phyloP scores from a whole-genome alignment of 2,797 vertebrate genomes.

The Xiphophorus birchmanni region DNA sequence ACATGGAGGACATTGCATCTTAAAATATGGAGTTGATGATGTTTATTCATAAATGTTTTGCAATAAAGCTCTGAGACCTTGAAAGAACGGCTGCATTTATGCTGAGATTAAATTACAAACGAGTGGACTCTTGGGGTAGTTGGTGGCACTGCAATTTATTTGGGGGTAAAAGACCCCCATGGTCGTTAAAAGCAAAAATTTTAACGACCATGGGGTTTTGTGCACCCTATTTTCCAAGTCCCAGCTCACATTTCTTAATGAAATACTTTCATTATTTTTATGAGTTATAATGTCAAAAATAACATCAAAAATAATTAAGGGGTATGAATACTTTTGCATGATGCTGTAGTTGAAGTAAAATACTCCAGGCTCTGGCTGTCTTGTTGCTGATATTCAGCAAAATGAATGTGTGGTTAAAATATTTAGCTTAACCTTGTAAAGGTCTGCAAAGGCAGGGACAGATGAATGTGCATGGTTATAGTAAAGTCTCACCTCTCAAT shows the following conservation, averaged over 20 bases:
- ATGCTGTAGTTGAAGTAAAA: background rate
- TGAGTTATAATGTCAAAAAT: background rate
- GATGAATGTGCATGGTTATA: background rate
- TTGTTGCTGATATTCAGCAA: background rate
- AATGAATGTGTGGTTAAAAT: background rate
- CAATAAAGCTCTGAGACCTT: background rate
- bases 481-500: slow-evolving; percentile 68
- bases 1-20: background rate
- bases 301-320: background rate
- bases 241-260: too few species aligned
- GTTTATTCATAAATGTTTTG: background rate
- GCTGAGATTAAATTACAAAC: background rate
- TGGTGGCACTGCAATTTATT: background rate
- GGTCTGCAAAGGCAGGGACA: background rate
- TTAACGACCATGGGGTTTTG: too few species aligned
- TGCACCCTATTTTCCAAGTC: too few species aligned
- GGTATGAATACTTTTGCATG: background rate
- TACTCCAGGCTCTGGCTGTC: background rate
- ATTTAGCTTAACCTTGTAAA: background rate
- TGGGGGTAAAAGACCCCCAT: background rate
- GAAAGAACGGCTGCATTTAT: background rate
- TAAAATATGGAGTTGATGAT: background rate
- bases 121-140: background rate
- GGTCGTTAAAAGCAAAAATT: too few species aligned
- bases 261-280: background rate